These are phyloP conservation scores for Melanotaenia maccullochi DNA, from an alignment of 2,797 vertebrate genomes.

Conservation along the genomic window DNA sequence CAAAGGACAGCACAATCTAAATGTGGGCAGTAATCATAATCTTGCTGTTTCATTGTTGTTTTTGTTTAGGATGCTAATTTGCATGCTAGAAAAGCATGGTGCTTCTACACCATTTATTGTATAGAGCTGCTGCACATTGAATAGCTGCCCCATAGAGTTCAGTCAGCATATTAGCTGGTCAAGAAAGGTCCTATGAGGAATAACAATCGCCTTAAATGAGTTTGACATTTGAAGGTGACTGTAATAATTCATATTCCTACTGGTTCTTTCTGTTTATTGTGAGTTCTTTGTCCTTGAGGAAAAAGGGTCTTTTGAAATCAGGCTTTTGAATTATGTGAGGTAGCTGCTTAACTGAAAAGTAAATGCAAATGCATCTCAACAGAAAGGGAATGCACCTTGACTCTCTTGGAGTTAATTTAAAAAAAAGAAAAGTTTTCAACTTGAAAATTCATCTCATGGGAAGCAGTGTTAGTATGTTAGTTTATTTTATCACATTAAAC, in stretches of 20 bases:
- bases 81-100: neutral
- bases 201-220: conserved; percentile 26
- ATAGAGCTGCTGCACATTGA: conserved; percentile 10
- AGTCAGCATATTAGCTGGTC: conserved; percentile 16
- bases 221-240: conserved; percentile 38
- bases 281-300: conserved; percentile 8
- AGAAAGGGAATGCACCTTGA: neutral
- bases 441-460: neutral
- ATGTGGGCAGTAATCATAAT: neutral
- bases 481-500: neutral
- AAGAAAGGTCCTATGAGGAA: conserved; percentile 17
- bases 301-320: conserved; percentile 24
- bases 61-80: conserved; percentile 13
- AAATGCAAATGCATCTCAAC: neutral
- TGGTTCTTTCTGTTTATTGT: conserved; percentile 14
- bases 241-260: conserved; percentile 7
- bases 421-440: neutral
- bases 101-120: conserved; percentile 9
- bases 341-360: neutral
- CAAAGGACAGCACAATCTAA: neutral
- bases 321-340: neutral
- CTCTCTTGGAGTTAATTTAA: conserved; percentile 1
- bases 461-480: neutral
- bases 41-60: neutral
- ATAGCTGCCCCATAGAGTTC: conserved; percentile 1